Conservation (phyloP, 2,797 vertebrate species). For the Mycteria americana region DNA sequence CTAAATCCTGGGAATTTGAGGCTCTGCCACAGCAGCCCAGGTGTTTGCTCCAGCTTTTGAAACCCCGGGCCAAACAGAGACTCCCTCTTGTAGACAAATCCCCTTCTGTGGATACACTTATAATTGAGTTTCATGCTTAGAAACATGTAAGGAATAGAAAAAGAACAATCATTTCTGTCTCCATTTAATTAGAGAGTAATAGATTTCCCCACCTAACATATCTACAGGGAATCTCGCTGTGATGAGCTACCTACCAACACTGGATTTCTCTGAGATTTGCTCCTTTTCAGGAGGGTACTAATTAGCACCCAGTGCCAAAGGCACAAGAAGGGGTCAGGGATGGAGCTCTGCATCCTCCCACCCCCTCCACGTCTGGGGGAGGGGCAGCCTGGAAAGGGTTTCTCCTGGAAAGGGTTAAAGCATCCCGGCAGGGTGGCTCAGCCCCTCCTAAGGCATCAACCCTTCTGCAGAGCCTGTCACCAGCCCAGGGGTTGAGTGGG, state of each 20-base stretch:
- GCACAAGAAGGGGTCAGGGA: background rate
- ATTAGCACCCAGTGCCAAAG: background rate
- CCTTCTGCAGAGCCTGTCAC: background rate
- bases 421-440: background rate
- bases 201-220: slow-evolving; percentile 8
- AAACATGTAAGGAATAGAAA: background rate
- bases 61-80: background rate
- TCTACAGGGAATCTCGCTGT: slow-evolving; percentile 34
- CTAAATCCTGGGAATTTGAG: background rate
- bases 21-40: background rate
- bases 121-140: slow-evolving; percentile 46
- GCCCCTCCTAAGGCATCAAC: background rate
- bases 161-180: background rate
- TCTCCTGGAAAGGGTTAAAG: background rate
- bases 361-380: accelerated
- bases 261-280: background rate
- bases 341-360: background rate
- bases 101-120: background rate
- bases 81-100: background rate
- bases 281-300: background rate
- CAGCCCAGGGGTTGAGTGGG: background rate
- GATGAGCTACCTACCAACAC: background rate
- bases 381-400: background rate
- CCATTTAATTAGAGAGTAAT: slow-evolving; percentile 50
- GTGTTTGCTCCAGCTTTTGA: background rate